These are phyloP conservation scores for Crematogaster levior DNA, from an alignment of 2,888 invertebrate genomes.

Conservation along the genomic window DNA sequence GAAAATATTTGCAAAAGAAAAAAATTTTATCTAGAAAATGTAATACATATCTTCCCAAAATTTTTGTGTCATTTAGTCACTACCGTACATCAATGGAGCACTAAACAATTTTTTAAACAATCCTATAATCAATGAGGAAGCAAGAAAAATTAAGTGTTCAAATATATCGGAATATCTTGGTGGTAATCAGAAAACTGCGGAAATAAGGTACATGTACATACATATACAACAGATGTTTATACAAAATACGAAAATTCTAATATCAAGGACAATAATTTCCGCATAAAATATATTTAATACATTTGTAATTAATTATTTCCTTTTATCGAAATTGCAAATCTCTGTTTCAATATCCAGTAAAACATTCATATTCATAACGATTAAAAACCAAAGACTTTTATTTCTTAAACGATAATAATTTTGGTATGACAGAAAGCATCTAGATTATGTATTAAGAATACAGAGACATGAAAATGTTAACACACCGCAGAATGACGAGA, in stretches of 20 bases:
- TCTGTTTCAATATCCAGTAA: background rate
- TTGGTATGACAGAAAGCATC: slow-evolving; percentile 72
- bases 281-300: background rate
- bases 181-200: slow-evolving; percentile 73
- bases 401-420: slow-evolving; percentile 15
- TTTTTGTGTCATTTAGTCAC: slow-evolving; percentile 70
- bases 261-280: background rate
- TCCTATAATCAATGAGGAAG: slow-evolving; percentile 86
- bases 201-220: slow-evolving; percentile 77
- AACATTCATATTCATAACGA: background rate
- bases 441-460: slow-evolving; percentile 78
- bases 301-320: background rate
- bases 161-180: slow-evolving; percentile 77
- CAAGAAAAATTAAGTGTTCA: slow-evolving; percentile 79
- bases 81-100: slow-evolving; percentile 84
- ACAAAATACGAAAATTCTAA: background rate
- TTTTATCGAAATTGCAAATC: background rate
- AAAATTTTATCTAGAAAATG: slow-evolving; percentile 4
- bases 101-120: slow-evolving; percentile 85
- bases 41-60: background rate
- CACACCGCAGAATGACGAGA: slow-evolving; percentile 74
- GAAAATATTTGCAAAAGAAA: background rate
- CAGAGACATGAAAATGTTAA: slow-evolving; percentile 75
- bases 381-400: background rate
- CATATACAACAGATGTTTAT: too few relatives aligned